These are phyloP conservation scores for Eupleurogrammus muticus DNA, from an alignment of 2,797 vertebrate genomes.

Conservation along the genomic window DNA sequence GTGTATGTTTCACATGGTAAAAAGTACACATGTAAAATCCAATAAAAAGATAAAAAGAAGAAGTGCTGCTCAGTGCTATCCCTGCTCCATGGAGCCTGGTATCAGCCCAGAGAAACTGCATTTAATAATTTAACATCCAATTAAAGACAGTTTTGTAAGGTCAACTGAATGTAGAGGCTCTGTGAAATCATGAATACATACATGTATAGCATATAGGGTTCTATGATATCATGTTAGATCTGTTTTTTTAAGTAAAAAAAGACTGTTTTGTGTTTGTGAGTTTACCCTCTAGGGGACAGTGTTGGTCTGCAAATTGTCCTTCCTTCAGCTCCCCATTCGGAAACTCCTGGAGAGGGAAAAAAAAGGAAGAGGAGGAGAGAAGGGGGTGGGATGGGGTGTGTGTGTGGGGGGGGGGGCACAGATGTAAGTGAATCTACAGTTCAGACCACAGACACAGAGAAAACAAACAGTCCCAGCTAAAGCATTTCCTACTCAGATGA, in stretches of 20 bases:
- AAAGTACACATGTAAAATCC: no score
- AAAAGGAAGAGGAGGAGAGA: slow-evolving; percentile 22
- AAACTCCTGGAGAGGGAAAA: slow-evolving; percentile 75
- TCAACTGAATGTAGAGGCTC: not conserved
- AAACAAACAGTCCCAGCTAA: slow-evolving; percentile 82
- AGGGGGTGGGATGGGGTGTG: no score
- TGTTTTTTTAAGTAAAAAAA: no score
- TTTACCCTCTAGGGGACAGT: slow-evolving; percentile 87
- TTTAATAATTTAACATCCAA: slow-evolving; percentile 4
- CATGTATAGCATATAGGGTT: not conserved
- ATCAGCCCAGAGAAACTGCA: not conserved
- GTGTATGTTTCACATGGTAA: no score
- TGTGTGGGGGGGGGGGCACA: slow-evolving; percentile 51
- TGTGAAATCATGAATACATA: slow-evolving; percentile 10
- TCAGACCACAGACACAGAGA: slow-evolving; percentile 82
- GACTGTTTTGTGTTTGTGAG: slow-evolving; percentile 60
- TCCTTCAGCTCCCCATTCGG: slow-evolving; percentile 77
- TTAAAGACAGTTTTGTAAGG: not conserved
- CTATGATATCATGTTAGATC: not conserved
- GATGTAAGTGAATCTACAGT: slow-evolving; percentile 81
- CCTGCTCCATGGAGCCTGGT: not conserved
- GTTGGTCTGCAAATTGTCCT: slow-evolving; percentile 78
- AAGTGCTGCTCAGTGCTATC: not conserved
- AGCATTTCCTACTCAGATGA: slow-evolving; percentile 83
- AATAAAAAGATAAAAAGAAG: no score